These are phyloP conservation scores for Chouioia cunea DNA, from an alignment of 2,888 invertebrate species.

Conservation along the genomic window DNA sequence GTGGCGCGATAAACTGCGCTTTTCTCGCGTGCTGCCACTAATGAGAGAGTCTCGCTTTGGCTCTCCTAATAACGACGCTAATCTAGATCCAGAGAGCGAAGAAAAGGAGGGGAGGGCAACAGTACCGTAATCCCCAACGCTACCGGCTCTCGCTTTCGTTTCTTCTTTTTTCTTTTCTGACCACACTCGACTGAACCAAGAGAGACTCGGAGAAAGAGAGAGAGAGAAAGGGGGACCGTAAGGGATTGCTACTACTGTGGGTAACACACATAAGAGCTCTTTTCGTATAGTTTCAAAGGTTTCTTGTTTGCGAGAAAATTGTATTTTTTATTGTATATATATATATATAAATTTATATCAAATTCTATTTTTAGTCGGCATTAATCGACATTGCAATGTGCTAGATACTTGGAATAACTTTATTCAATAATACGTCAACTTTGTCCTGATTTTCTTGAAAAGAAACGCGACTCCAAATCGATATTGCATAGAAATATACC, in stretches of 20 bases:
- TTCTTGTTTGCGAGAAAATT: not conserved
- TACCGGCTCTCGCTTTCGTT: not conserved
- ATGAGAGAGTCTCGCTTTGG: conserved; percentile 27
- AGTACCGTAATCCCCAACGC: conserved; percentile 33
- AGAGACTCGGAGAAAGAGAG: not conserved
- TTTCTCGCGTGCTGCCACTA: conserved; percentile 19
- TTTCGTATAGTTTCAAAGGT: not conserved
- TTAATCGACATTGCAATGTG: no score
- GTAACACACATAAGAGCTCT: not conserved
- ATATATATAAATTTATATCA: no score
- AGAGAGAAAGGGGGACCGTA: not conserved
- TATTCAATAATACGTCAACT: no score
- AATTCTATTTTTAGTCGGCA: not conserved
- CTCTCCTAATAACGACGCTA: conserved; percentile 44
- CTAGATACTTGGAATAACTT: no score
- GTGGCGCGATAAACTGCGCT: conserved; percentile 27
- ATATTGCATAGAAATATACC: no score
- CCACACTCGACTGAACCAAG: not conserved
- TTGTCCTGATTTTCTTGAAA: no score
- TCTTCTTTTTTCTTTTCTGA: not conserved
- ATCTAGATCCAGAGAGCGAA: conserved; percentile 32
- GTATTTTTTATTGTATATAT: no score
- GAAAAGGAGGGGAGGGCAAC: not conserved
- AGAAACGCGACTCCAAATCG: no score
- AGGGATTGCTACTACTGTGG: no score